A percentile compares a stretch with the other conserved stretches of the same genome.
Evolutionary conservation across 2,888 invertebrate species (phyloP).

Genomic region (Amphimallon solstitiale): DNA sequence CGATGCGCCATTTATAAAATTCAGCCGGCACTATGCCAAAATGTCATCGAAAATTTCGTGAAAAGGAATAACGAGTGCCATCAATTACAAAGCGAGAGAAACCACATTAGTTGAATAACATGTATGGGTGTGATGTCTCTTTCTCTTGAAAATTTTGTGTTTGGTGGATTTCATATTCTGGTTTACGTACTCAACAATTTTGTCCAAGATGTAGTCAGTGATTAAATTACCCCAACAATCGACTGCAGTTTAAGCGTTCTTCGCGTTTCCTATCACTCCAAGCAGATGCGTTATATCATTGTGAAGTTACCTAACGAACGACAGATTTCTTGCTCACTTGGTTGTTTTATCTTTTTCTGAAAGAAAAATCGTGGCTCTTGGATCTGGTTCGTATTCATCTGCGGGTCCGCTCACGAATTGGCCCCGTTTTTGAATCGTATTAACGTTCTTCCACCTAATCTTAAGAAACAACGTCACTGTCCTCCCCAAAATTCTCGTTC

Average conservation of each 20-base stretch:
- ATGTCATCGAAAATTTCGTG: too few relatives aligned
- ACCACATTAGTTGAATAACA: constrained; percentile 46
- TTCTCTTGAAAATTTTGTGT: constrained; percentile 40
- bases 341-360: constrained; percentile 38
- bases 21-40: too few relatives aligned
- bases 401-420: constrained; percentile 13
- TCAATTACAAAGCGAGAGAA: too few relatives aligned
- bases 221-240: constrained; percentile 46
- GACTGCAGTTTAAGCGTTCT: constrained; percentile 39
- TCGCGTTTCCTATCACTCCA: constrained; percentile 43
- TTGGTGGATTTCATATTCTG: constrained; percentile 44
- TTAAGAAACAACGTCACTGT: neutral
- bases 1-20: too few relatives aligned
- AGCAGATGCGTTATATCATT: constrained; percentile 45
- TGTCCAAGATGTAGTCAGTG: constrained; percentile 43
- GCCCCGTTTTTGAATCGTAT: constrained; percentile 40
- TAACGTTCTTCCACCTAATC: constrained; percentile 18
- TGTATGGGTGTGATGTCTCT: constrained; percentile 43
- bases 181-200: constrained; percentile 48
- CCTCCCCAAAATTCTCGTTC: neutral
- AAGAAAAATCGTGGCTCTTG: neutral
- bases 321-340: constrained; percentile 41
- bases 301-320: constrained; percentile 27
- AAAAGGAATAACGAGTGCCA: too few relatives aligned
- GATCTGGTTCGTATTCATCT: constrained; percentile 25